These are phyloP conservation scores for Sphecodes monilicornis DNA, from an alignment of 2,888 invertebrate genomes.

Conservation along the genomic window DNA sequence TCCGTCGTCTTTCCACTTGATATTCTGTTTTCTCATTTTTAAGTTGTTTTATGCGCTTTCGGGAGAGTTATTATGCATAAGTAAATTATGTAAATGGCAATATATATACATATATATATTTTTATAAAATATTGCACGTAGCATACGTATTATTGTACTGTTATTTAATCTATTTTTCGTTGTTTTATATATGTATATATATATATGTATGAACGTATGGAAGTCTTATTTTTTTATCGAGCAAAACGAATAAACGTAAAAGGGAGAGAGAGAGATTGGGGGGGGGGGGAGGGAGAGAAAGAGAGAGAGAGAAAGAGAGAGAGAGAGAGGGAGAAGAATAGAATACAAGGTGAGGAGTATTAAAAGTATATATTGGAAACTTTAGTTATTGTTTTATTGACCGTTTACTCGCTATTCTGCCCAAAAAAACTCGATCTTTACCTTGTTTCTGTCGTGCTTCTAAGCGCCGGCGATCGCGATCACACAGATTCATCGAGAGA, in stretches of 20 bases:
- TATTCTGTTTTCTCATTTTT: conserved; percentile 45
- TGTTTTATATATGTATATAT: conserved; percentile 42
- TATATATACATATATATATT: conserved; percentile 15
- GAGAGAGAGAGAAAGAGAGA: not conserved
- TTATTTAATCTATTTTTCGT: conserved; percentile 55
- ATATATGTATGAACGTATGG: conserved; percentile 30
- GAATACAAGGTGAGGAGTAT: conserved; percentile 19
- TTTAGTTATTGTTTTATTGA: conserved; percentile 48
- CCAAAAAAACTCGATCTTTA: conserved; percentile 5
- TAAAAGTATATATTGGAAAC: conserved; percentile 35
- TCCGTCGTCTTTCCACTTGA: conserved; percentile 36
- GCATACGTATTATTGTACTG: conserved; percentile 49
- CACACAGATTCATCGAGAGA: not conserved
- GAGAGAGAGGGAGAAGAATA: not conserved
- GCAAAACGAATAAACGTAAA: conserved; percentile 10
- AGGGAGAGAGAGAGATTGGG: not conserved
- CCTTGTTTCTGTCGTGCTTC: conserved; percentile 8
- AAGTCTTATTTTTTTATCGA: conserved; percentile 51
- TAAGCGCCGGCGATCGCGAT: not conserved
- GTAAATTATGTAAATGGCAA: conserved; percentile 55
- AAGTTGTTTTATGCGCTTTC: conserved; percentile 46
- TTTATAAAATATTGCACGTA: conserved; percentile 48
- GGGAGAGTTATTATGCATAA: conserved; percentile 52
- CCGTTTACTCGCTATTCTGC: conserved; percentile 35
- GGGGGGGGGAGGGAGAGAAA: not conserved